Percentiles rank a stretch among this genome's conserved stretches.
These are phyloP conservation scores for Drosophila elegans DNA, from an alignment of 1,140 invertebrate genomes.

Conservation along the genomic window DNA sequence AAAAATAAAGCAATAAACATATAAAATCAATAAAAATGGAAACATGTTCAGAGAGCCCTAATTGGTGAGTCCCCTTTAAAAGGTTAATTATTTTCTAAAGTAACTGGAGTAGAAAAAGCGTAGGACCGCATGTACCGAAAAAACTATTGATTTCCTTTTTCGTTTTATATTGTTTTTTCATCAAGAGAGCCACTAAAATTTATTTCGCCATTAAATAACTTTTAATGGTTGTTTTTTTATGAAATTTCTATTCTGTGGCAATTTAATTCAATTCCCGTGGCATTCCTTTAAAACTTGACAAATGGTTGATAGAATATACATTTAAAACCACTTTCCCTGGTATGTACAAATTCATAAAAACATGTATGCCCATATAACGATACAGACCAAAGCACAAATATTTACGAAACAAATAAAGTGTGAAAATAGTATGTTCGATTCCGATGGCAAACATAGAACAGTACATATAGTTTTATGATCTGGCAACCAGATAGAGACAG, in stretches of 20 bases:
- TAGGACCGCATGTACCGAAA: background rate
- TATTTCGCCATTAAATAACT: no score
- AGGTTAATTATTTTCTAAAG: slow-evolving; percentile 2
- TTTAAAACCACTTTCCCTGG: background rate
- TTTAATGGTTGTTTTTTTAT: no score
- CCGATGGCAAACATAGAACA: slow-evolving; percentile 33
- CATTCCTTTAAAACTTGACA: background rate
- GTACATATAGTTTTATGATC: slow-evolving; percentile 24
- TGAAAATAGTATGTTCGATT: slow-evolving; percentile 21
- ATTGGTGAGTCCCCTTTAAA: slow-evolving; percentile 2
- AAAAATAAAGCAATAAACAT: slow-evolving; percentile 29
- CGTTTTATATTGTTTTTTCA: background rate
- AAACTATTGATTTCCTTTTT: slow-evolving; percentile 8
- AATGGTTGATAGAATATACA: background rate
- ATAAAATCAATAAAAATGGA: slow-evolving; percentile 22
- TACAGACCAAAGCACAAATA: slow-evolving; percentile 50
- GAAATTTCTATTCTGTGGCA: no score
- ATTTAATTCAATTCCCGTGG: no score
- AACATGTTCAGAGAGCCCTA: slow-evolving; percentile 4
- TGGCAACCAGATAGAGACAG: slow-evolving; percentile 24
- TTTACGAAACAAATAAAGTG: slow-evolving; percentile 21
- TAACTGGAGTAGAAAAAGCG: slow-evolving; percentile 23
- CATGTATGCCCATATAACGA: slow-evolving; percentile 12
- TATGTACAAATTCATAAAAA: background rate
- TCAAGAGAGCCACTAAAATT: no score